Percentiles rank a stretch among this genome's conserved stretches.
These are phyloP conservation scores for Venturia canescens DNA, from an alignment of 1,140 invertebrate species.

Conservation along the genomic window DNA sequence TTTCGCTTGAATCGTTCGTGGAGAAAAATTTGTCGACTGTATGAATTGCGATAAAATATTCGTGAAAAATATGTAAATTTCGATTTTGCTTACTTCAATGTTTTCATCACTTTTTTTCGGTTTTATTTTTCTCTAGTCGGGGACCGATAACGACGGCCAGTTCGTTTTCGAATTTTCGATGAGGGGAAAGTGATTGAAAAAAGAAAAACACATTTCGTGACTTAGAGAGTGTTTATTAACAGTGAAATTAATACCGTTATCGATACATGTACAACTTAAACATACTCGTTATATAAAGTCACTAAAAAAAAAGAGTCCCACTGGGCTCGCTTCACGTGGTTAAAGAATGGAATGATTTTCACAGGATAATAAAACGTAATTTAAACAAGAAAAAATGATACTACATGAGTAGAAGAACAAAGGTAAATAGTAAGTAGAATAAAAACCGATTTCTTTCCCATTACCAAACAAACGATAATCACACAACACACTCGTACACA, in stretches of 20 bases:
- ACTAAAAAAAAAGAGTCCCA: background rate
- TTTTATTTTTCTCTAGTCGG: too few species aligned
- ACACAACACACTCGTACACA: background rate
- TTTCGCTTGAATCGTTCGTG: too few species aligned
- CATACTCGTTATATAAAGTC: constrained; percentile 17
- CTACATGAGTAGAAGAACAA: background rate
- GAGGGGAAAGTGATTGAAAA: constrained; percentile 15
- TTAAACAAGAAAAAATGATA: background rate
- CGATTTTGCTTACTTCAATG: too few species aligned
- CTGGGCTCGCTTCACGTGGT: background rate
- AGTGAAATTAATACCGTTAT: constrained; percentile 62
- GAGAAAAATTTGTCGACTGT: too few species aligned
- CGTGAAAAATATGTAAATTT: too few species aligned
- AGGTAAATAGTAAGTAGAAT: background rate
- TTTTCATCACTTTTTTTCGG: too few species aligned
- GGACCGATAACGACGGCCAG: too few species aligned
- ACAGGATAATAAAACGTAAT: background rate
- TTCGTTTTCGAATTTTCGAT: too few species aligned
- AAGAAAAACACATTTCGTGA: constrained; percentile 50
- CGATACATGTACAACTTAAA: constrained; percentile 57
- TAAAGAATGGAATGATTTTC: constrained; percentile 32
- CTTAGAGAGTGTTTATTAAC: constrained; percentile 71
- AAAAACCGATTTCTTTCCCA: background rate
- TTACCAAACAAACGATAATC: background rate
- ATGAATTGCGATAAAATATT: too few species aligned